Base-by-base conservation (phyloP, 2,797 vertebrate genomes). In the Myoxocephalus aenaeus region DNA sequence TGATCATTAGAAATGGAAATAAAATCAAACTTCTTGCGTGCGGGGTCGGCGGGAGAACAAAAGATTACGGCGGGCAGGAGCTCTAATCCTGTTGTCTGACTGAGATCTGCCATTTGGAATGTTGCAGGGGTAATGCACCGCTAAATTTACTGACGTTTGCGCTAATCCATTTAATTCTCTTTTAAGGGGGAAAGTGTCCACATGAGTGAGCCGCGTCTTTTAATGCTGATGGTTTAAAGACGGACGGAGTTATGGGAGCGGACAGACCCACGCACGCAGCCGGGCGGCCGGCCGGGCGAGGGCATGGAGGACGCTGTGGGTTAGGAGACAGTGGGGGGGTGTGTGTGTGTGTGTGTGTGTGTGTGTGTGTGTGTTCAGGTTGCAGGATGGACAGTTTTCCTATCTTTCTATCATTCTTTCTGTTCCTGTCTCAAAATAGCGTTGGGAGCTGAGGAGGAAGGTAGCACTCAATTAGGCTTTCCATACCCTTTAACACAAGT, bases 141-240 rank as follows among this genome's bases (percentile, higher is more conserved):
- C 88, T 89, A 90, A 87, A 89, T 92, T 88, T 93, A 95, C 91
- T 94, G 94, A 95, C 93, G 85, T 94, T 93, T 94, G 79, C 62
- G 48, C 89, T 95, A 94, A 96, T 95, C 90, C 84, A 89, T 92
- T 94, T 95, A 94, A 95, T 95, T 94, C 90, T 92, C 91, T 93
- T 94, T 94, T 92, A 92, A 93, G 90, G 90, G 90, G 86, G 79
- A 82, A 88, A 89, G 84, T 67, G 87, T 94, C 81, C 93, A 94
- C 92, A 90, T 94, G 93, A 93, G 86, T 84, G 92, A 93, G 86
- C 84, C 63, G 80, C 75, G 14, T 40, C 77, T 91, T 94, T 92
- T 86, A 92, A 93, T 90, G 91, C 90, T 91, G 92, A 94, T 88
- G 90, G 94, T 92, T 89, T 90, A 86, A 91, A 91, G 89, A 94